These are phyloP conservation scores for Phataginus tetradactyla DNA, from an alignment of 2,797 vertebrate genomes.

Conservation along the genomic window DNA sequence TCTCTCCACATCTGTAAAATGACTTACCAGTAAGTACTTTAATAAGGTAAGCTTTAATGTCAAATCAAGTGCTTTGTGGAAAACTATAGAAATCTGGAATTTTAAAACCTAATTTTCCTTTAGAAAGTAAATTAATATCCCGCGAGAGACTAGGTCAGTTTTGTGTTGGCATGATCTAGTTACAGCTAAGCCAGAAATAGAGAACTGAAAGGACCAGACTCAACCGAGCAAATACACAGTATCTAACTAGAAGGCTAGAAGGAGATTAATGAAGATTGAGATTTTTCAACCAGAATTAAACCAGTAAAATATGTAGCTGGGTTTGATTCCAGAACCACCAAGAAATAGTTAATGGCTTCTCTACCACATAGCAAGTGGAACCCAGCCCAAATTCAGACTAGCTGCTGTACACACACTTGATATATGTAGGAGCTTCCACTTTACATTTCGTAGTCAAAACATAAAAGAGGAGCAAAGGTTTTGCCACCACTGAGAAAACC, in stretches of 20 bases:
- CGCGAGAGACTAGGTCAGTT: constrained; percentile 45
- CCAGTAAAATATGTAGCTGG: not conserved
- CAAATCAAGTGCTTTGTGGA: constrained; percentile 52
- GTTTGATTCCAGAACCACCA: constrained; percentile 38
- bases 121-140: constrained; percentile 64
- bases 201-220: constrained; percentile 27
- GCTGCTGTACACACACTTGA: not conserved
- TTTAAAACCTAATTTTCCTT: constrained; percentile 61
- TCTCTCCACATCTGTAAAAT: constrained; percentile 49
- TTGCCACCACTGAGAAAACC: not conserved
- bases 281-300: constrained; percentile 57
- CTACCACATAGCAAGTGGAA: not conserved
- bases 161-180: constrained; percentile 38
- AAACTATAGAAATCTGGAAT: constrained; percentile 64
- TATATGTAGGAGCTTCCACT: not conserved
- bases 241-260: constrained; percentile 48
- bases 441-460: not conserved
- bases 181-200: constrained; percentile 46
- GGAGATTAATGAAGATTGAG: constrained; percentile 23
- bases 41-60: constrained; percentile 36
- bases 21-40: constrained; percentile 43
- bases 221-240: constrained; percentile 37
- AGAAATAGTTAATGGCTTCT: not conserved
- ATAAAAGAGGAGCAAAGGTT: not conserved
- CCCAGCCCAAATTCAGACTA: not conserved